phyloP scores from a whole-genome alignment of 1,140 invertebrate species.

The Brachystomella parvula region DNA sequence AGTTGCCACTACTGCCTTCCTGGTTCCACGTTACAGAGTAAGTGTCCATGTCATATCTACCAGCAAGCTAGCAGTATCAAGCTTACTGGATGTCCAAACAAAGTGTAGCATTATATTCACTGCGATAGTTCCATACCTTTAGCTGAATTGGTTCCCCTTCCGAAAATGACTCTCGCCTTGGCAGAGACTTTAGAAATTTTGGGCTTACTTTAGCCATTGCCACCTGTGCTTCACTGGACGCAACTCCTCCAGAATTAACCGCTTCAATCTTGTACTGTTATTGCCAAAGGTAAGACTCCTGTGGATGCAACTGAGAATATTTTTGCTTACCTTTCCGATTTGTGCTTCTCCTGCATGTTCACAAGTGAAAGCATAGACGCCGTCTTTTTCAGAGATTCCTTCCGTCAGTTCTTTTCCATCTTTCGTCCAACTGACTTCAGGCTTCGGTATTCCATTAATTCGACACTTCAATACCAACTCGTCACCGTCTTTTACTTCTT shows the following conservation, averaged over 20 bases:
- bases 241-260: background rate
- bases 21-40: no score
- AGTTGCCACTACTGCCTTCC: no score
- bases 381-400: background rate
- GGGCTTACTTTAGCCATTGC: background rate
- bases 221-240: background rate
- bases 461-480: background rate
- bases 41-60: no score
- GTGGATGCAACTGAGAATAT: background rate
- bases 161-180: background rate
- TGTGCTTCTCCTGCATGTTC: background rate
- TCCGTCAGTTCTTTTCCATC: background rate
- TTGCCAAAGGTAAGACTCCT: background rate
- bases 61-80: no score
- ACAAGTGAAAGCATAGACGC: background rate
- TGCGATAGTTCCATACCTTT: background rate
- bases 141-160: background rate
- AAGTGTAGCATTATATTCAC: background rate
- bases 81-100: no score
- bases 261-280: background rate
- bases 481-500: background rate
- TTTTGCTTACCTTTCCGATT: constrained; percentile 5
- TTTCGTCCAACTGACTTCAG: constrained; percentile 5
- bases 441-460: background rate
- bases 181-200: background rate